phyloP scores from a whole-genome alignment of 2,113 vertebrate genomes.

The Tupaia chinensis region DNA sequence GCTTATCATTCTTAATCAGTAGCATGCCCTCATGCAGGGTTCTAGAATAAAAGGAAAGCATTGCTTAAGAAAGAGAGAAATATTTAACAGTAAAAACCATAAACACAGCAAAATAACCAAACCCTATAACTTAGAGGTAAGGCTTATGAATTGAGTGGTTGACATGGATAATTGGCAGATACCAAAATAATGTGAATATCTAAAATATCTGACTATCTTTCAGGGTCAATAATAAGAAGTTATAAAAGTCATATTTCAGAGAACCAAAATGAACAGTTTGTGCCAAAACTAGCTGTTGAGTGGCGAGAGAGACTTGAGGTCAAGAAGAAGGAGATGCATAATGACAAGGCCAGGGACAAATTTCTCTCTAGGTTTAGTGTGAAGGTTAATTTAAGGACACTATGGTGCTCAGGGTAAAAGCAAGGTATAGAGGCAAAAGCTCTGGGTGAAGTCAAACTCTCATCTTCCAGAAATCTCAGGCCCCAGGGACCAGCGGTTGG shows the following conservation, averaged over 20 bases:
- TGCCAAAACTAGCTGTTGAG: not conserved
- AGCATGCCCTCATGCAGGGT: not conserved
- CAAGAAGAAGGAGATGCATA: not conserved
- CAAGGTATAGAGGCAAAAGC: not conserved
- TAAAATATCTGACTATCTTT: not conserved
- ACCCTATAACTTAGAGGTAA: not conserved
- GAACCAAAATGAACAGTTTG: not conserved
- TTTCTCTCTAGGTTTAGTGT: not conserved
- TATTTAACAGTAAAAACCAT: not conserved
- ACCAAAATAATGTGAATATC: not conserved
- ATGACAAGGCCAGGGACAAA: not conserved
- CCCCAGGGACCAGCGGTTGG: not conserved
- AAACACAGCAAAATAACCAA: not conserved
- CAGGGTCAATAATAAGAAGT: not conserved
- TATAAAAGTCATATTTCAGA: not conserved
- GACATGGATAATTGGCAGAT: not conserved
- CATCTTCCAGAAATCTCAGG: not conserved
- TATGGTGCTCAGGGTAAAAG: not conserved
- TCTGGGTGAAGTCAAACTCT: not conserved
- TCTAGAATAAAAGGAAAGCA: slow-evolving; percentile 37
- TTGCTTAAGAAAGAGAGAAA: not conserved
- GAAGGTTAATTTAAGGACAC: not conserved
- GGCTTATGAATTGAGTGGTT: not conserved
- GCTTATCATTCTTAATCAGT: not conserved
- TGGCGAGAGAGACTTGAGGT: not conserved